Base-by-base conservation (phyloP, 2,888 invertebrate genomes). In the Beris chalybata region DNA sequence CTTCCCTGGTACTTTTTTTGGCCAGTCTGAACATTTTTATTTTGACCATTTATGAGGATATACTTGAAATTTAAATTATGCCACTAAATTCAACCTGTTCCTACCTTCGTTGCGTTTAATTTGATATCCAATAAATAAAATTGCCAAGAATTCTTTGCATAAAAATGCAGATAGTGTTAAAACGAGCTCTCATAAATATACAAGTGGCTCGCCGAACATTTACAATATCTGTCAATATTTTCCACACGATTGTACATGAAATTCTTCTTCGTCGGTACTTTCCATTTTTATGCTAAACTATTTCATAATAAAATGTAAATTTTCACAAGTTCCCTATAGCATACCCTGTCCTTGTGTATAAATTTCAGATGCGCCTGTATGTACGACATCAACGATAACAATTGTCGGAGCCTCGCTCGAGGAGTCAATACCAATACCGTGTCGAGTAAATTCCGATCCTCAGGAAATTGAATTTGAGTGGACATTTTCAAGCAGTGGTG, bases 401-500 rank as follows among this genome's bases (percentile, higher is more conserved):
- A 86, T 93, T 63, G 88, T 95, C 67, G 95, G 94, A 11, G 93
- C 92, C 9, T 92, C 92, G 64, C 81, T 93, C 72, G 92, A 93
- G 77, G 95, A 95, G 76, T 86, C 88, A 3, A 83, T 92, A 69
- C 87, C 87, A 70, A 89, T 92, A 67, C 86, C 89, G n/a, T 94
- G 94, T 78, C 90, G 92, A 71, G 92, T 94, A 67, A 90, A 92
- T 32, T 92, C 94, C 38, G 93, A 93, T 81, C 94, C 94, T 0
- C 87, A 87, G 69, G 90, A 91, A 74, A 91, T 94, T 71, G 88
- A 87, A 66, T 94, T 94, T 80, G 87, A 90, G 74, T 94, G 94
- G 94, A 91, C 92, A 76, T 92, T 94, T 81, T 94, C 93, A 78
- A 92, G 92, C 77, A 92, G 92, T 74, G 93, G 93, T 12, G 93